Base-by-base conservation (phyloP, 35 echinoderm and acorn worm species). In the Acanthaster planci region DNA sequence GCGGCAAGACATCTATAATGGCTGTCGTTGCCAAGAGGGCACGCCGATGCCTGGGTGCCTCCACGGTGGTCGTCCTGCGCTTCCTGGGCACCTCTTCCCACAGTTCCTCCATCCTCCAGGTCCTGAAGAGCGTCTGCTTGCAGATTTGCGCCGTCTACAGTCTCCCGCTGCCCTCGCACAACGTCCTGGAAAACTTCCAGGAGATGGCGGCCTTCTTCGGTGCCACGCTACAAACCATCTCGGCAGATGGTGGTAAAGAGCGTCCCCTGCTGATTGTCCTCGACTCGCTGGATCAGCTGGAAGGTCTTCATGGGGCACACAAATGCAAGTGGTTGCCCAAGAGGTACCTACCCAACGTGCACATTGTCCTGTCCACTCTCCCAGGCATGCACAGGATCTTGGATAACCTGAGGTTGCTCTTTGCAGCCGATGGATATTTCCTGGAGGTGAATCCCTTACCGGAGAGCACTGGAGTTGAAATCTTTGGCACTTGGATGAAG, bases 1-100 rank as follows among this genome's bases (percentile, higher is more conserved):
- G 88, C 40, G 95, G 95, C 8, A 98, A 98, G 72, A 98, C 95
- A 27, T 98, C 95, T n/a, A 86, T 98, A 56, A 89, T 98, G 86
- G 95, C 95, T 22, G 91, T 93, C 81, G 82, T 90, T 21, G 88
- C 92, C 2, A 82, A 91, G 55, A 86, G 88, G 29, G 87, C 92
- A 19, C 88, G 81, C 29, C 77, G 78, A 4, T 56, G 53, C 2
- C 92, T 84, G 26, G 85, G 78, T 22, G 23, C 21, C 38, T 78
- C 90, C 29, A 55, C 67, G 22, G 77, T 87, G 51, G 85, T 93
- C 5, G 67, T 98, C 9, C 37, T 93, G 15, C 35, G 95, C 44
- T 98, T 98, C 47, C 77, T 98, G 30, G 95, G 95, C 38, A 98
- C 95, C 0, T 91, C 95, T 0, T 90, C 91, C 10, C 75, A 93